Evolutionary conservation across 2,797 vertebrate species (phyloP), one percentile per base, ranked within the genome.

Genomic region (Clarias fuscus): DNA sequence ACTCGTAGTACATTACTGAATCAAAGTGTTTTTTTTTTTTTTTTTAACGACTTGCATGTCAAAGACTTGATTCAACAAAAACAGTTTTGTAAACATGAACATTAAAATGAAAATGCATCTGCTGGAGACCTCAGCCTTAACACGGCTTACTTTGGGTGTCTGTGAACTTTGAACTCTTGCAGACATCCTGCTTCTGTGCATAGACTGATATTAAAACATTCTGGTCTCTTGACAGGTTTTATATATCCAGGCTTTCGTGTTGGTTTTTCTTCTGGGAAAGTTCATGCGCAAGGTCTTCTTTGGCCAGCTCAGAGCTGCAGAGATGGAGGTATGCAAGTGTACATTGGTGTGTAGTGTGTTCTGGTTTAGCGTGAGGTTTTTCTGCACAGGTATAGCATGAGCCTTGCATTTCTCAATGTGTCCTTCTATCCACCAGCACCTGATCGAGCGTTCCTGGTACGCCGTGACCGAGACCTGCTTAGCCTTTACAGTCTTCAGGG

Each of bases 261-360:
- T 99, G 89, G 98, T 99, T 65, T 99, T 99, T 89, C 95, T 99
- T 14, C 86, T 99, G 93, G 98, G 98, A 30, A 99, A 99, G 90
- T 96, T 98, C 90, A 99, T 99, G 98, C 96, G 98, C 30, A 99
- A 99, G 78, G 97, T 99, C 20, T 99, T 99, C 91, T 99, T 99
- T 4, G 98, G 98, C 73, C 97, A 98, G 88, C 93, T 99, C 84
- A 94, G 98, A 53, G 97, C 98, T 1, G 98, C 98, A 0, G 98
- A 99, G 93, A 98, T 99, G 97, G 98, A 99, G 98, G 98, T 96
- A 61, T n/a, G 89, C 33, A n/a, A 73, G 33, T 67, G 27, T 7
- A 22, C 43, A 33, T 77, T 1, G 61, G 10, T 56, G 20, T 43
- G 37, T 77, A 56, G n/a, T 58, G 17, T 20, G 22, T 30, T 48